Evolutionary conservation across 2,113 vertebrate species (phyloP), one percentile per base, ranked within the genome.

Genomic region (Menidia beryllina): DNA sequence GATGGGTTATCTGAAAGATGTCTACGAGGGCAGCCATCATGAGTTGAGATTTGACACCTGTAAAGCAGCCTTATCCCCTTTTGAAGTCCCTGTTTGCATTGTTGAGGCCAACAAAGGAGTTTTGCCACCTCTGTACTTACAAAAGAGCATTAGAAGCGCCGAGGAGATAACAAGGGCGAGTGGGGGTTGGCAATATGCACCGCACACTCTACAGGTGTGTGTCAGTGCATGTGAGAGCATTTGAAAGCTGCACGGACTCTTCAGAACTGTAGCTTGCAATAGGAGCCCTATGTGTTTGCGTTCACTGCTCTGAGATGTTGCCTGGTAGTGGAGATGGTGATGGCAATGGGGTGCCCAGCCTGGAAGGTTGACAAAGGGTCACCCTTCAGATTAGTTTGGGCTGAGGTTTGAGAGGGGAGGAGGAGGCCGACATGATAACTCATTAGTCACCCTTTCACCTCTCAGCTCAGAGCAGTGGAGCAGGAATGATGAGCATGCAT

Each of bases 81-180:
- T 93, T 93, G 91, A 93, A 92, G 93, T 91, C 82, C 77, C 81
- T 86, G 86, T 90, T 89, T 88, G 89, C 82, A 91, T 91, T 93
- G 91, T 91, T 86, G 77, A 56, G 73, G 82, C 25, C 72, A 88
- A 93, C 91, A 93, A 92, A 91, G 83, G 89, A 78, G 84, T 91
- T 91, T 85, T 81, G 76, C 75, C 89, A 90, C 87, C 88, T 91
- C 89, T 84, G 82, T 83, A 79, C 84, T 88, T 86, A 86, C 76
- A 82, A 74, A 70, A 80, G 85, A 61, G 69, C 83, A 85, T 88
- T 84, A 89, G 82, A 84, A 81, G 84, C 81, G 81, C 70, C 53
- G 56, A 48, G 73, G 34, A 72, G 84, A 84, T 76, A 72, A 82
- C 25, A 58, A 21, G 55, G 51, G 54, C 38, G 20, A 48, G 63